Evolutionary conservation across 2,113 vertebrate species (phyloP), one percentile per base, ranked within the genome.

Genomic region (Ranitomeya variabilis): DNA sequence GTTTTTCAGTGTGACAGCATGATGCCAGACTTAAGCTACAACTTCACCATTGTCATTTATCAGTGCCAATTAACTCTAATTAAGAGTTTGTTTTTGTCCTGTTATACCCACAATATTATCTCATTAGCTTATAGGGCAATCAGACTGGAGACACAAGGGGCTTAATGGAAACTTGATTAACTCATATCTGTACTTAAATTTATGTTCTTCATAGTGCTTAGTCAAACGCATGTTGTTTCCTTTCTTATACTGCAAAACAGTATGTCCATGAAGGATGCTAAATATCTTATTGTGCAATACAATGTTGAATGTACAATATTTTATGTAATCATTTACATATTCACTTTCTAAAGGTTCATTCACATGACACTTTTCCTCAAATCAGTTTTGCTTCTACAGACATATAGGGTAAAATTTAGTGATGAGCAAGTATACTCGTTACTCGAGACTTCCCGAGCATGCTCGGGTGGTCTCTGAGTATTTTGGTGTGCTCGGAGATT

Each of bases 21-120:
- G 87, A 83, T 88, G 18, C 87, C 80, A 83, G 87, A 67, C 64
- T 86, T 83, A 76, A 13, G 23, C 77, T 82, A 74, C 52, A 83
- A 88, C 64, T 13, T 37, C 37, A 66, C 31, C 55, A 77, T 77
- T 83, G 87, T 88, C 69, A 83, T 88, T 83, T 77, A 76, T 88
- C 69, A 83, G 80, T 64, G 87, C 80, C 69, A 88, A 88, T 83
- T 83, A 83, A 76, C 80, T 88, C 59, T 83, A 88, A 88, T 83
- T 88, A 83, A 74, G 78, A 87, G 79, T 81, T 81, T 81, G 52
- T 81, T 80, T 80, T 80, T 73, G 51, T 60, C 86, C 26, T 37
- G 52, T 69, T 45, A 73, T 71, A 60, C 52, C 79, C 52, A 71
- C 54, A 71, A 54, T 54, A 79, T 80, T 80, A 87, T 87, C 51